Evolutionary conservation across 2,888 invertebrate genomes (phyloP).

Genomic region (Oligia fasciuncula): DNA sequence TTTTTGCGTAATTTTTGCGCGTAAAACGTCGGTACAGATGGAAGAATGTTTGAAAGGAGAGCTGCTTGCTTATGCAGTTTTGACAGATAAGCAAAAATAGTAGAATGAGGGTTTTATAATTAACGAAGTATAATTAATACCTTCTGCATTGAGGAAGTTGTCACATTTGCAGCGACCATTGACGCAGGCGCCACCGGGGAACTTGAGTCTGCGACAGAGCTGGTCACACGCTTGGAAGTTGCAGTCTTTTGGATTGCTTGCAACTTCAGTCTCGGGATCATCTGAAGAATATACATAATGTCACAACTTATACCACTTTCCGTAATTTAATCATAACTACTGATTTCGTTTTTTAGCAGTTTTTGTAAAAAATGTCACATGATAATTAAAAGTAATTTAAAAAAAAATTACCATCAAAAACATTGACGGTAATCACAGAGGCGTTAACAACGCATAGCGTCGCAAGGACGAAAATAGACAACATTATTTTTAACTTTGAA

Average conservation of each 20-base stretch:
- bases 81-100: neutral
- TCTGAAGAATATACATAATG: constrained; percentile 15
- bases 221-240: constrained; percentile 36
- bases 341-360: neutral
- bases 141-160: constrained; percentile 19
- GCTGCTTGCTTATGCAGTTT: neutral
- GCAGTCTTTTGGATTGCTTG: constrained; percentile 15
- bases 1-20: neutral
- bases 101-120: neutral
- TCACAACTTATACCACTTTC: neutral
- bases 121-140: neutral
- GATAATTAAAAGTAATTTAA: neutral
- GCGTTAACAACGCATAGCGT: constrained; percentile 46
- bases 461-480: constrained; percentile 35
- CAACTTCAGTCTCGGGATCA: neutral
- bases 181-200: constrained; percentile 37
- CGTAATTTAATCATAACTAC: neutral
- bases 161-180: constrained; percentile 56
- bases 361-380: neutral
- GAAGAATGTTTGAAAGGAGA: neutral
- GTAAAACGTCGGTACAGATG: neutral
- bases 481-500: constrained; percentile 33
- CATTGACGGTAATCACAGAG: constrained; percentile 45
- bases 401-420: constrained; percentile 50
- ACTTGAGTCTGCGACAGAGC: constrained; percentile 35